A percentile compares a stretch with the other conserved stretches of the same genome.
phyloP scores from a whole-genome alignment of 2,797 vertebrate genomes.

The Enteromius fasciolatus region DNA sequence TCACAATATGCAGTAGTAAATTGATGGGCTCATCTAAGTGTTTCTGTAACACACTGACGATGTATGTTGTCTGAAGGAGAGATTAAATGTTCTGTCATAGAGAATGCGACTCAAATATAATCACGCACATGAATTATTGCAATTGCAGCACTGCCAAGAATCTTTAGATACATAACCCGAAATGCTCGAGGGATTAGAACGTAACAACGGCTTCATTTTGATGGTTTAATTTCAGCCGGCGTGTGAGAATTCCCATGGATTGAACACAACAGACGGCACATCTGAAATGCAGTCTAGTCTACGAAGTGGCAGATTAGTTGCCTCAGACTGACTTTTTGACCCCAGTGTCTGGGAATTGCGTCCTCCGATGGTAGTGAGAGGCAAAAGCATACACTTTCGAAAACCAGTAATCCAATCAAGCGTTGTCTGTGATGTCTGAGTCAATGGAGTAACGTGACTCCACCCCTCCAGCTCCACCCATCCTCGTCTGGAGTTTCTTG shows the following conservation, averaged over 20 bases:
- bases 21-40: slow-evolving; percentile 20
- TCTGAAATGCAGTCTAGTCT: slow-evolving; percentile 32
- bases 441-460: slow-evolving; percentile 37
- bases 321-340: slow-evolving; percentile 54
- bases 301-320: slow-evolving; percentile 36
- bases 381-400: slow-evolving; percentile 44
- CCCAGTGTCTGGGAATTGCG: slow-evolving; percentile 50
- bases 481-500: slow-evolving; percentile 48
- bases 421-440: slow-evolving; percentile 33
- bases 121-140: slow-evolving; percentile 29
- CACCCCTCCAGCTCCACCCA: slow-evolving; percentile 31
- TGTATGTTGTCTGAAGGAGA: slow-evolving; percentile 27
- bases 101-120: slow-evolving; percentile 26
- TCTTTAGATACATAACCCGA: slow-evolving; percentile 13
- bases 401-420: slow-evolving; percentile 46
- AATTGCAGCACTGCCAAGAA: slow-evolving; percentile 28
- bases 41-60: slow-evolving; percentile 26
- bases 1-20: background rate
- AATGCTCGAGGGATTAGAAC: slow-evolving; percentile 25
- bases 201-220: slow-evolving; percentile 20
- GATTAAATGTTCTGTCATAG: slow-evolving; percentile 40
- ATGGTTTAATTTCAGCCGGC: slow-evolving; percentile 24
- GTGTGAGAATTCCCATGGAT: slow-evolving; percentile 41
- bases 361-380: slow-evolving; percentile 3
- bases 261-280: slow-evolving; percentile 18